Percentiles rank a stretch among this genome's conserved stretches.
Evolutionary conservation across 2,888 invertebrate species (phyloP).

Genomic region (Diabrotica balteata): DNA sequence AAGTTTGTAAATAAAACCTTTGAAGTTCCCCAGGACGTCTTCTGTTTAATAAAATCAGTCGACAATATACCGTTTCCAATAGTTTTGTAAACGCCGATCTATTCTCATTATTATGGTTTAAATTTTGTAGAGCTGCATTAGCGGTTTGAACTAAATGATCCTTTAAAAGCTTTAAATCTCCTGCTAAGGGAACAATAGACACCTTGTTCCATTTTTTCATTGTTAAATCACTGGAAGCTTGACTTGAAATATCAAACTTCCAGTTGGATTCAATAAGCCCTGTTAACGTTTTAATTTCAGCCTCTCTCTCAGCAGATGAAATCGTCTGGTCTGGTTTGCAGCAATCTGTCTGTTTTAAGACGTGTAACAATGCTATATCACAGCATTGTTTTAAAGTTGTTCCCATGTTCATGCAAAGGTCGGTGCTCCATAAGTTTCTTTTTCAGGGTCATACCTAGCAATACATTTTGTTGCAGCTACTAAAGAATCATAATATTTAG

Average conservation of each 20-base stretch:
- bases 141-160: conserved; percentile 25
- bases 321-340: conserved; percentile 8
- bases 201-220: conserved; percentile 20
- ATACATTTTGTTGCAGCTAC: conserved; percentile 27
- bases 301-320: conserved; percentile 33
- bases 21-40: conserved; percentile 43
- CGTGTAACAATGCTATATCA: conserved; percentile 38
- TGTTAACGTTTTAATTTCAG: conserved; percentile 40
- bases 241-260: conserved; percentile 36
- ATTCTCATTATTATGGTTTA: neutral
- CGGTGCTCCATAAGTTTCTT: conserved; percentile 35
- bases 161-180: conserved; percentile 39
- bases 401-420: conserved; percentile 33
- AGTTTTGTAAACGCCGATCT: conserved; percentile 23
- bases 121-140: conserved; percentile 3
- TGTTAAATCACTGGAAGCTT: conserved; percentile 15
- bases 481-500: conserved; percentile 26
- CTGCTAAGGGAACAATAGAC: conserved; percentile 18
- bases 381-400: conserved; percentile 39
- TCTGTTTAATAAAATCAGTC: conserved; percentile 37
- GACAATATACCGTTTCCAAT: conserved; percentile 31
- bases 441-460: conserved; percentile 38
- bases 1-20: conserved; percentile 23
- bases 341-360: conserved; percentile 34
- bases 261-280: conserved; percentile 35